phyloP scores from a whole-genome alignment of 2,888 invertebrate species.

The Torymus aiolomorphi region DNA sequence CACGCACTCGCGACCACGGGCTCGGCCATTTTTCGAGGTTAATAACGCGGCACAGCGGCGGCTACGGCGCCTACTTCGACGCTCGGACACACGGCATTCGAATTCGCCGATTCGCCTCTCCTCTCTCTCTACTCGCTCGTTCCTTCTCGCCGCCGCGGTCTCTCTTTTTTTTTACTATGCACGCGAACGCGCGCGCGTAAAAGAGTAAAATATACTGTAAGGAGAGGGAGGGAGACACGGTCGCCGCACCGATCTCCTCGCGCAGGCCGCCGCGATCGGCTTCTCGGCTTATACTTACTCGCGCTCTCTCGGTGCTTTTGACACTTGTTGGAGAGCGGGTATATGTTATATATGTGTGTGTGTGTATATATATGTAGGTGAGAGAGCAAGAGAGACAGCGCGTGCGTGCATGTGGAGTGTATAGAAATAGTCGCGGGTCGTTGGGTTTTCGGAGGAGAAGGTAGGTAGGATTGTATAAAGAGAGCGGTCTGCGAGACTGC shows the following conservation, averaged over 20 bases:
- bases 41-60: slow-evolving; percentile 7
- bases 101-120: slow-evolving; percentile 33
- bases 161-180: neutral
- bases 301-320: slow-evolving; percentile 17
- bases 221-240: neutral
- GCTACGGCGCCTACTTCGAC: slow-evolving; percentile 43
- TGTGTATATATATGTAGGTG: neutral
- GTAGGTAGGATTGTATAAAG: neutral
- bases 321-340: slow-evolving; percentile 55
- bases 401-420: neutral
- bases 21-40: slow-evolving; percentile 51
- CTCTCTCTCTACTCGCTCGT: slow-evolving; percentile 11
- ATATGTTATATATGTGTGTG: too few species aligned
- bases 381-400: neutral
- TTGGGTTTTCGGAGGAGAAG: neutral
- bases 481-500: neutral
- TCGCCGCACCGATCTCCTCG: neutral
- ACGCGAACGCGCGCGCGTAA: neutral
- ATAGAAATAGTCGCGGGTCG: neutral
- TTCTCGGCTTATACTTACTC: slow-evolving; percentile 16
- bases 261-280: neutral
- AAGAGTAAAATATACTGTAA: neutral
- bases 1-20: neutral
- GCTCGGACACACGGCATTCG: slow-evolving; percentile 53
- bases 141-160: slow-evolving; percentile 1